phyloP scores from a whole-genome alignment of 2,888 invertebrate genomes.

The Cerastis rubricosa region DNA sequence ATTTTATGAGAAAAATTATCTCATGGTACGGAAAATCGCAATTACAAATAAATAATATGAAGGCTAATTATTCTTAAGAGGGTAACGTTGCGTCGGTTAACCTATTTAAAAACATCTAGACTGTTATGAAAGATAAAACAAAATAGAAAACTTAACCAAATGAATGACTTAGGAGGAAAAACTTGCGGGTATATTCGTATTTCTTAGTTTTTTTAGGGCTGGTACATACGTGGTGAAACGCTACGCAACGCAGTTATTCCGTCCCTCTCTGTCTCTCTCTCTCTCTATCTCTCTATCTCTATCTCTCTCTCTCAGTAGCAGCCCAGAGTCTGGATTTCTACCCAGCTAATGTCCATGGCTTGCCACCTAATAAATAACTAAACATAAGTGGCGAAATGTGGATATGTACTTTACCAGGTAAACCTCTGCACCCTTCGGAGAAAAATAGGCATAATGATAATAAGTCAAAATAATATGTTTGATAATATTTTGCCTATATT shows the following conservation, averaged over 20 bases:
- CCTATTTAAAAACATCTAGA: slow-evolving; percentile 58
- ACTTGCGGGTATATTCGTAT: slow-evolving; percentile 31
- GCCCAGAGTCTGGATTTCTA: background rate
- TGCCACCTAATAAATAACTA: background rate
- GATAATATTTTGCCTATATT: too few relatives aligned
- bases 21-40: background rate
- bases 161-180: slow-evolving; percentile 52
- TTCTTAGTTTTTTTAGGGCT: slow-evolving; percentile 20
- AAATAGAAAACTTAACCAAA: slow-evolving; percentile 40
- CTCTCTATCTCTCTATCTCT: background rate
- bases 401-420: background rate
- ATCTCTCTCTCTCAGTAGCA: background rate
- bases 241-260: background rate
- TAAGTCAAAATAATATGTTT: too few relatives aligned
- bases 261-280: background rate
- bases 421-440: background rate
- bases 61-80: slow-evolving; percentile 3
- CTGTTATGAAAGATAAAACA: slow-evolving; percentile 20
- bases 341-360: background rate
- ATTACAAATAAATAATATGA: slow-evolving; percentile 34
- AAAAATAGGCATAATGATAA: background rate
- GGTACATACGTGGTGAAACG: background rate
- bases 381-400: background rate
- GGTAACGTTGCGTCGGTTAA: background rate
- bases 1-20: slow-evolving; percentile 60